Percentiles rank a stretch among this genome's conserved stretches.
Conservation (phyloP, 2,888 invertebrate species). For the Seira musarum region DNA sequence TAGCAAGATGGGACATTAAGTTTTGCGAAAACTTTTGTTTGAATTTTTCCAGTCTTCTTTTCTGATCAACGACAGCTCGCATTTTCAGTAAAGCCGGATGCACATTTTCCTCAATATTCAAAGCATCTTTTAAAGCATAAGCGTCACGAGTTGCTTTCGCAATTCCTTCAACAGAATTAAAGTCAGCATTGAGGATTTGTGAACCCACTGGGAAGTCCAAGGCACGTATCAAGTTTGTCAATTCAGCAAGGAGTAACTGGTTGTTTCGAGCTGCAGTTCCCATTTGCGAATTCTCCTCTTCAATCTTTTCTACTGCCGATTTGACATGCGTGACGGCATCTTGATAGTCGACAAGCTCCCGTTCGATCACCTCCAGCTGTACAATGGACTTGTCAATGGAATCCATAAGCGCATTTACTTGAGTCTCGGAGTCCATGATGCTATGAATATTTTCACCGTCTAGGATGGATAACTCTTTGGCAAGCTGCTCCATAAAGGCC, state of each 20-base stretch:
- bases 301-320: slow-evolving; percentile 92
- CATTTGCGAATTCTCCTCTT: slow-evolving; percentile 90
- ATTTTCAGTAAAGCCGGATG: slow-evolving; percentile 79
- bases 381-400: slow-evolving; percentile 84
- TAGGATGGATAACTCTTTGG: slow-evolving; percentile 86
- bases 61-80: slow-evolving; percentile 86
- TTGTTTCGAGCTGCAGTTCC: slow-evolving; percentile 90
- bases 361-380: slow-evolving; percentile 83
- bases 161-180: slow-evolving; percentile 66
- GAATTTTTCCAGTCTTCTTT: slow-evolving; percentile 83
- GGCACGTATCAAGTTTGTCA: slow-evolving; percentile 78
- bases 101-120: slow-evolving; percentile 75
- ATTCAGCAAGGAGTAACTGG: slow-evolving; percentile 83
- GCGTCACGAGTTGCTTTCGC: slow-evolving; percentile 66
- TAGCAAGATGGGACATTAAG: slow-evolving; percentile 92
- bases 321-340: slow-evolving; percentile 87
- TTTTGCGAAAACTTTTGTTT: slow-evolving; percentile 86
- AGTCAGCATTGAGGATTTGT: slow-evolving; percentile 65
- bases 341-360: slow-evolving; percentile 84
- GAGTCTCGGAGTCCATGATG: slow-evolving; percentile 89
- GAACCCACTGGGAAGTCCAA: slow-evolving; percentile 67
- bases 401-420: slow-evolving; percentile 80
- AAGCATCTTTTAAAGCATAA: slow-evolving; percentile 64
- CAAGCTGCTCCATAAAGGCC: slow-evolving; percentile 81
- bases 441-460: slow-evolving; percentile 95